phyloP scores from a whole-genome alignment of 37 sponge, comb jelly and placozoan species.

The Mnemiopsis leidyi region DNA sequence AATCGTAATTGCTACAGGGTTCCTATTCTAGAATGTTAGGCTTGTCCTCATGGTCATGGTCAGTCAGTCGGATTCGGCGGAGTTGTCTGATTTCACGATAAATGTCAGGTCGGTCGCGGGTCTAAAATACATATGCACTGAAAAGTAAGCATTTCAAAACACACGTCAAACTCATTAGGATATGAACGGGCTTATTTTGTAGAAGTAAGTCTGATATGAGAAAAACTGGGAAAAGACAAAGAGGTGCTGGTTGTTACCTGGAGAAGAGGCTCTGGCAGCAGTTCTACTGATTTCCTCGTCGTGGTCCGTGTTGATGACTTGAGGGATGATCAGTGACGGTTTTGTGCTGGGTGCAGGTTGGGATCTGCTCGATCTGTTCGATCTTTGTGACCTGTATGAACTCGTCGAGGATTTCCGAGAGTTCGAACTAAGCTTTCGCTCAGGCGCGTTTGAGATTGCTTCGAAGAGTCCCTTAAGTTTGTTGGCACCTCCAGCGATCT shows the following conservation, averaged over 20 bases:
- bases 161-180: too few species aligned
- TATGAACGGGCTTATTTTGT: too few species aligned
- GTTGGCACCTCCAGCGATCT: constrained; percentile 32
- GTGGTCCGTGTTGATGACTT: constrained; percentile 49
- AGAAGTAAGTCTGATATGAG: too few species aligned
- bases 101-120: not conserved
- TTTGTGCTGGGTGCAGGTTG: not conserved
- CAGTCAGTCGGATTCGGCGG: not conserved
- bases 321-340: constrained; percentile 41
- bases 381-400: not conserved
- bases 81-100: not conserved
- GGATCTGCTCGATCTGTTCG: constrained; percentile 18
- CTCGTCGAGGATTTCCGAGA: constrained; percentile 8
- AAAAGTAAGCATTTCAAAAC: not conserved
- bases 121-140: not conserved
- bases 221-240: not conserved
- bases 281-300: constrained; percentile 26
- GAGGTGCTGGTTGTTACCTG: too few species aligned
- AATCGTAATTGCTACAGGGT: not conserved
- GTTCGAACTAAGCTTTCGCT: constrained; percentile 12
- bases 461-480: constrained; percentile 36
- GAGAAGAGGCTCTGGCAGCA: not conserved
- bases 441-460: constrained; percentile 26
- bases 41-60: not conserved
- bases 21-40: too few species aligned